A percentile compares a stretch with the other conserved stretches of the same genome.
Conservation (phyloP, 2,888 invertebrate species). For the Gymnosoma rotundatum region DNA sequence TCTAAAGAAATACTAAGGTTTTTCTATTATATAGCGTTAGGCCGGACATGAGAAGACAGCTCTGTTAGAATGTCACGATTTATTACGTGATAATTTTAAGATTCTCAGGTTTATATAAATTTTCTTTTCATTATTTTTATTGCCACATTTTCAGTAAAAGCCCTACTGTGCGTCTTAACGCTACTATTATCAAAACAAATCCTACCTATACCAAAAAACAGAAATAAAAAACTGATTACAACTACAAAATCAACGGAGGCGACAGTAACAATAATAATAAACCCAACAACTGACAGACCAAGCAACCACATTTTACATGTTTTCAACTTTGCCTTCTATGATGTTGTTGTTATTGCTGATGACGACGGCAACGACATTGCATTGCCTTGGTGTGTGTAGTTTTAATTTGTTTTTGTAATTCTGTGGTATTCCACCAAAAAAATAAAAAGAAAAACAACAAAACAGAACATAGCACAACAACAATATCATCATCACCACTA, state of each 20-base stretch:
- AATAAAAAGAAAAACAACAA: conserved; percentile 3
- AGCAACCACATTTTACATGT: conserved; percentile 67
- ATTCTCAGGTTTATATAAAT: no score
- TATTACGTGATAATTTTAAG: no score
- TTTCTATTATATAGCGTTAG: no score
- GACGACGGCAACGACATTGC: conserved; percentile 62
- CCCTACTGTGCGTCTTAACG: conserved; percentile 49
- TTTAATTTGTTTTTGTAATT: conserved; percentile 61
- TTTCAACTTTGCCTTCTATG: conserved; percentile 42
- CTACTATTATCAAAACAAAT: conserved; percentile 60
- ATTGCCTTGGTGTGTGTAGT: conserved; percentile 29
- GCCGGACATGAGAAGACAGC: no score
- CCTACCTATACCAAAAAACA: conserved; percentile 51
- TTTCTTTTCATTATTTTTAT: neutral
- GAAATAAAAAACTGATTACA: conserved; percentile 28
- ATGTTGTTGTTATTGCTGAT: conserved; percentile 51
- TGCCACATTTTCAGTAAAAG: neutral
- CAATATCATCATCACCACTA: conserved; percentile 41
- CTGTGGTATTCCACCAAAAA: conserved; percentile 38
- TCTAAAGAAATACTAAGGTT: no score
- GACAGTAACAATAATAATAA: conserved; percentile 51
- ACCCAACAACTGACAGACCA: conserved; percentile 35
- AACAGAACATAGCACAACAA: conserved; percentile 30
- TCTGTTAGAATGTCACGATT: no score
- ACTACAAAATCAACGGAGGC: conserved; percentile 54